These are phyloP conservation scores for Centrocercus urophasianus DNA, from an alignment of 2,113 vertebrate species.

Conservation along the genomic window DNA sequence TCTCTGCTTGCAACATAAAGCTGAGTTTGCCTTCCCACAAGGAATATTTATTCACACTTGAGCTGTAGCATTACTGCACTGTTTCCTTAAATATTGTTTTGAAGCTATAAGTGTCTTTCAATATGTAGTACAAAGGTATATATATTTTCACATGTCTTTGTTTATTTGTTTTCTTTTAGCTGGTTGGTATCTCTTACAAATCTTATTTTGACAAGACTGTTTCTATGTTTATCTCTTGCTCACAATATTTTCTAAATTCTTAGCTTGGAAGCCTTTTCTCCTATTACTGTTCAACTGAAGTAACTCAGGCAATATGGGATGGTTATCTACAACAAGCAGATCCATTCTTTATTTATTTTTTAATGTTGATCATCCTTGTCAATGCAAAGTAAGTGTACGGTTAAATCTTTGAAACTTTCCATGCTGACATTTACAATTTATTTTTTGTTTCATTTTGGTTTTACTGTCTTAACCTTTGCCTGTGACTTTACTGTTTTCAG, in stretches of 20 bases:
- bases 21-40: background rate
- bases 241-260: constrained; percentile 21
- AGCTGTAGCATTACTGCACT: background rate
- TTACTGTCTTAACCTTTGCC: constrained; percentile 52
- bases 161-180: constrained; percentile 14
- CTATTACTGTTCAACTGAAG: constrained; percentile 88
- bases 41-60: background rate
- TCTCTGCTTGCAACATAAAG: background rate
- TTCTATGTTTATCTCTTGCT: constrained; percentile 37
- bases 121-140: background rate
- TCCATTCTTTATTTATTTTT: constrained; percentile 97
- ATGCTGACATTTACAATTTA: constrained; percentile 3
- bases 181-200: background rate
- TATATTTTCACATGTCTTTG: background rate
- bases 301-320: constrained; percentile 95
- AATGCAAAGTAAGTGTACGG: constrained; percentile 91
- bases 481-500: constrained; percentile 76
- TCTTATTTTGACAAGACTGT: background rate
- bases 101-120: background rate
- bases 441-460: background rate
- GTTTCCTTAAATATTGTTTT: background rate
- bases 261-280: constrained; percentile 96
- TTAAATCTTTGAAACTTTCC: background rate
- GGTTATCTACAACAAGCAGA: constrained; percentile 95
- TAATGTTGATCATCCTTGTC: constrained; percentile 98